Conservation (phyloP, 2,888 invertebrate genomes). For the Agrotis clavis region DNA sequence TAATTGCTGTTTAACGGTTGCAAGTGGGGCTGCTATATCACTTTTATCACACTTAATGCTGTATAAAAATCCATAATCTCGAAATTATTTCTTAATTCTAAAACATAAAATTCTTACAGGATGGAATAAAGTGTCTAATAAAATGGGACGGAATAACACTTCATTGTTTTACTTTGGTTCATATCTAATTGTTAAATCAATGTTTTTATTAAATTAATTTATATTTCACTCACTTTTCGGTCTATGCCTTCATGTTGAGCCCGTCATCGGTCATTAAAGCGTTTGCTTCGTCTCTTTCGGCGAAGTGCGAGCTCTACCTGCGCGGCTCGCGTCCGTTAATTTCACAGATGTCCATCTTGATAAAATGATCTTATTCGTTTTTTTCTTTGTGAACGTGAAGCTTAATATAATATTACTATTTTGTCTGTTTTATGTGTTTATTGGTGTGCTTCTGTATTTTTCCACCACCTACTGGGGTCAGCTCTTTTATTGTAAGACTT, state of each 20-base stretch:
- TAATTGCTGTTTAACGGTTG: slow-evolving; percentile 2
- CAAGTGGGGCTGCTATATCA: background rate
- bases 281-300: slow-evolving; percentile 15
- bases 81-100: background rate
- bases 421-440: background rate
- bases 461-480: too few species aligned
- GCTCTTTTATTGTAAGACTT: background rate
- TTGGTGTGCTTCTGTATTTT: background rate
- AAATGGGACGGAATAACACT: background rate
- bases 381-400: background rate
- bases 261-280: background rate
- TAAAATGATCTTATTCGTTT: slow-evolving; percentile 23
- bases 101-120: too few species aligned
- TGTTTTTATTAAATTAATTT: too few species aligned
- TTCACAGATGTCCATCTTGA: slow-evolving; percentile 39
- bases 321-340: slow-evolving; percentile 13
- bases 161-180: too few species aligned
- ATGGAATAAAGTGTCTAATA: background rate
- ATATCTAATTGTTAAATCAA: too few species aligned
- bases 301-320: slow-evolving; percentile 40
- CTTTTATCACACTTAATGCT: background rate
- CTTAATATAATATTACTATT: background rate
- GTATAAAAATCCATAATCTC: too few species aligned
- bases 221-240: background rate
- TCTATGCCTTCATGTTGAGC: slow-evolving; percentile 7